Conservation (phyloP, 35 echinoderm and acorn worm genomes). For the Antedon bifida region DNA sequence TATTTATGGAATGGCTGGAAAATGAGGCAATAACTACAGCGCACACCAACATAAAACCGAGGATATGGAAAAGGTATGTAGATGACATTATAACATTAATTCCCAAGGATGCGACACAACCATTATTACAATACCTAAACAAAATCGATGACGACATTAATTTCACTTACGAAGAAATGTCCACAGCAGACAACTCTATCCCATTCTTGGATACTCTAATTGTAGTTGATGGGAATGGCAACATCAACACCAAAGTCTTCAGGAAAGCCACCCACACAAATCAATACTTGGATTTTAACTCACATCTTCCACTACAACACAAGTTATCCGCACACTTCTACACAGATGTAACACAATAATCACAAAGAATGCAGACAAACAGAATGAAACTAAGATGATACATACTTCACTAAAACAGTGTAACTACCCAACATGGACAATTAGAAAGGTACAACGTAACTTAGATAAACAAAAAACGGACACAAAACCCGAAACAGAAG, state of each 20-base stretch:
- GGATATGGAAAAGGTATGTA: not conserved
- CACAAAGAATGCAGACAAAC: not conserved
- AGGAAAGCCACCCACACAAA: not conserved
- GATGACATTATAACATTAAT: not conserved
- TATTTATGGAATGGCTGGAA: not conserved
- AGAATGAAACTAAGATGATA: not conserved
- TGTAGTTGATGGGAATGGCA: not conserved
- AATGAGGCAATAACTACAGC: not conserved
- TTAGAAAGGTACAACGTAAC: not conserved
- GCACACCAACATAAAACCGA: not conserved
- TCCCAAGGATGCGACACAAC: not conserved
- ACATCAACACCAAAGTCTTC: not conserved
- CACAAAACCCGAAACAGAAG: not conserved
- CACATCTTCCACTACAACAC: not conserved
- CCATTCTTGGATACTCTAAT: not conserved
- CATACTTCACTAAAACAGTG: not conserved
- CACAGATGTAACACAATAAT: not conserved
- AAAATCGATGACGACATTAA: not conserved
- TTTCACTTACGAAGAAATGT: not conserved
- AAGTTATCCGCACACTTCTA: not conserved
- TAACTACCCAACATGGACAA: not conserved
- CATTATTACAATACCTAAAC: not conserved
- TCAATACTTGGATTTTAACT: not conserved
- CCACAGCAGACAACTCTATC: not conserved
- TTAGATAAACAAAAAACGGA: not conserved